phyloP scores from a whole-genome alignment of 2,797 vertebrate species.

The Parotocinclus haroldoi region DNA sequence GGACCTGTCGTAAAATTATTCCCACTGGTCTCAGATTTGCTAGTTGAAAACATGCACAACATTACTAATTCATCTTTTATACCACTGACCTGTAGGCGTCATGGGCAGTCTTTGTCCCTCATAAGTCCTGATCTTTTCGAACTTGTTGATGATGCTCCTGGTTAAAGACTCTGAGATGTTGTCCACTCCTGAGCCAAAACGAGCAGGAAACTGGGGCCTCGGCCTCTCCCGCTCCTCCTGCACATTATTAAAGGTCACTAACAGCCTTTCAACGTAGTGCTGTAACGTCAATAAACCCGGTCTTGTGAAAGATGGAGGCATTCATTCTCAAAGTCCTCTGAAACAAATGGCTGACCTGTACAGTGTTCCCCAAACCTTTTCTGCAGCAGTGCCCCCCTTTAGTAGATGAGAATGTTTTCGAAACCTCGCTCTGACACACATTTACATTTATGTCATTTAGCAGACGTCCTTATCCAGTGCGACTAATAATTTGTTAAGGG shows the following conservation, averaged over 20 bases:
- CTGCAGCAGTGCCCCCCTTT: too few relatives aligned
- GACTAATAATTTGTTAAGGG: too few relatives aligned
- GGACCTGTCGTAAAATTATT: too few relatives aligned
- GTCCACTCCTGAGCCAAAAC: slow-evolving; percentile 69
- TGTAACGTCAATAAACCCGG: neutral
- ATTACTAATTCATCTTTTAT: too few relatives aligned
- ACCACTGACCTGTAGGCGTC: slow-evolving; percentile 77
- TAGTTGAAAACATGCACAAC: neutral
- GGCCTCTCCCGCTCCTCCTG: slow-evolving; percentile 73
- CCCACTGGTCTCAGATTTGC: too few relatives aligned
- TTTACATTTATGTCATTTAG: too few relatives aligned
- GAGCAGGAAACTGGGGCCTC: slow-evolving; percentile 62
- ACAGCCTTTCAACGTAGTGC: neutral
- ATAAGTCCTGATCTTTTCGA: slow-evolving; percentile 68
- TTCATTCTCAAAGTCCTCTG: neutral
- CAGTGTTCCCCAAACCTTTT: too few relatives aligned
- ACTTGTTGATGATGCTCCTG: slow-evolving; percentile 67
- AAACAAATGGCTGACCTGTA: too few relatives aligned
- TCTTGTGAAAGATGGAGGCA: neutral
- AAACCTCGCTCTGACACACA: too few relatives aligned
- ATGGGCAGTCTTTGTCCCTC: slow-evolving; percentile 79
- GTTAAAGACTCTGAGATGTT: slow-evolving; percentile 64
- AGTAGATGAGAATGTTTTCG: too few relatives aligned
- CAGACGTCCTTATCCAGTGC: too few relatives aligned
- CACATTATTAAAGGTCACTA: neutral